Base-by-base conservation (phyloP, 2,797 vertebrate genomes). In the Botia kubotai region DNA sequence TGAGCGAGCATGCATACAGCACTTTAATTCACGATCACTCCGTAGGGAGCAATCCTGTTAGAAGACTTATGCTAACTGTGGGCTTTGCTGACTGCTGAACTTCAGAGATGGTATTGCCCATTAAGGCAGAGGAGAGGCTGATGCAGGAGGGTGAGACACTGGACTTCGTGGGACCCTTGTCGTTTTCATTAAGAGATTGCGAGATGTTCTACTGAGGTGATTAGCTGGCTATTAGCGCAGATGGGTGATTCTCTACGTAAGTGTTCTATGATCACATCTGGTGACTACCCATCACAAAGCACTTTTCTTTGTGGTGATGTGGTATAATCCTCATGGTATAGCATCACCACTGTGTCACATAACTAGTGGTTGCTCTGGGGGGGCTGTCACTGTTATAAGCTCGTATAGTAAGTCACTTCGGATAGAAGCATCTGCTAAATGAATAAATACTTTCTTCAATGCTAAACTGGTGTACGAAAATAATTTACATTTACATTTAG, bases 11-110 rank as follows among this genome's bases (percentile, higher is more conserved):
- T 82, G 57, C 81, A 74, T 19, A 68, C 82, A 77, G 83, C 81
- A 77, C 87, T 89, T 80, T 89, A 89, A 89, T 89, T 86, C 88
- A 80, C 79, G 84, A 85, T 81, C 84, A 85, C 83, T 87, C 88
- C 87, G 67, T 80, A 67, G 70, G 87, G 86, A 86, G 85, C 87
- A 81, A 86, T 84, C 85, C 72, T 76, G 72, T 86, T 84, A 86
- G 50, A 85, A 60, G 72, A 75, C 81, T 80, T 80, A 66, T 63
- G 69, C 75, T 74, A 78, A 70, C 70, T 36, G 50, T 69, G 33
- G 36, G 75, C 74, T 69, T 68, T 83, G 82, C 68, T 84, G 53
- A 58, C 79, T 74, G 66, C 14, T 72, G 53, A 75, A 69, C 48
- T 77, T 82, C 58, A 72, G 63, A 69, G 67, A 76, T 72, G 48